Conservation (phyloP, 2,797 vertebrate species). For the Prionace glauca region DNA sequence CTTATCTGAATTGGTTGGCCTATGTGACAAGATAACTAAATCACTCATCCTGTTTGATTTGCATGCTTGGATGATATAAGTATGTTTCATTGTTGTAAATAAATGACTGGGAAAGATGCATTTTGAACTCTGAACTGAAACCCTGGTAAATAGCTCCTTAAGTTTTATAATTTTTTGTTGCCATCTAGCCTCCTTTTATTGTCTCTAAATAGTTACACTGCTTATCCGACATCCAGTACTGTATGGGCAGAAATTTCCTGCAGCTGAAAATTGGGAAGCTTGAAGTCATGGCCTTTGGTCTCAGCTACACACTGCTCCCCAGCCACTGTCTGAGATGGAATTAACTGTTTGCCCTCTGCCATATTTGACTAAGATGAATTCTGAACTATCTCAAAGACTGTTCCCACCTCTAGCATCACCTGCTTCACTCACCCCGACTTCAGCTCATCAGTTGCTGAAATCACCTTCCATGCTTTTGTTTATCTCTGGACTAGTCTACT, state of each 20-base stretch:
- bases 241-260: background rate
- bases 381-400: background rate
- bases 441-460: background rate
- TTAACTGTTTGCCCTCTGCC: background rate
- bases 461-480: background rate
- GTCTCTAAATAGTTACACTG: background rate
- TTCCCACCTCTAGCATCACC: background rate
- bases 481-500: background rate
- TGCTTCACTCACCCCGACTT: background rate
- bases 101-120: background rate
- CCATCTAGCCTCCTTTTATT: background rate
- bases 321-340: background rate
- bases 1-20: background rate
- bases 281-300: background rate
- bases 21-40: background rate
- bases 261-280: background rate
- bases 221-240: background rate
- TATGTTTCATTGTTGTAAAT: background rate
- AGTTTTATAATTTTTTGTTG: background rate
- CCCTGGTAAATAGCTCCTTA: background rate
- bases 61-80: background rate
- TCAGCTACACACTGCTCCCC: background rate
- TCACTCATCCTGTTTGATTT: background rate
- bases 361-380: background rate
- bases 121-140: slow-evolving; percentile 9